Percentiles rank a stretch among this genome's conserved stretches.
phyloP scores from a whole-genome alignment of 1,140 invertebrate genomes.

The Vanessa tameamea region DNA sequence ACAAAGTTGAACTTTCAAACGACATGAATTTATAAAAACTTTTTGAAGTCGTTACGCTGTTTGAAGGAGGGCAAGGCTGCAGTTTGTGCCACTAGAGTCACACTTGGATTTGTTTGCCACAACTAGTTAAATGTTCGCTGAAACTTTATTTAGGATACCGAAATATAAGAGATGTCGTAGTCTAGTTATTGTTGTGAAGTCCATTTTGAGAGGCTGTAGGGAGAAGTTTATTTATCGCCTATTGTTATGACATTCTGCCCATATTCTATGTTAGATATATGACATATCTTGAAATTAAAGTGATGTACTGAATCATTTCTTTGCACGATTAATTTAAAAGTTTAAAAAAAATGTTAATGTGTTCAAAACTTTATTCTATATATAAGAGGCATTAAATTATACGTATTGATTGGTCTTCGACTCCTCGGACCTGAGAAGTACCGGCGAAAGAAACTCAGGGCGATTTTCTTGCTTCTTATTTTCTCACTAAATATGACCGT shows the following conservation, averaged over 20 bases:
- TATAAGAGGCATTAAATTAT: no score
- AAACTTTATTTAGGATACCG: slow-evolving; percentile 69
- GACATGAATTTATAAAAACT: slow-evolving; percentile 54
- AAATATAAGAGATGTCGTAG: slow-evolving; percentile 62
- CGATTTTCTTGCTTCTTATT: no score
- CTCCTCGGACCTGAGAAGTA: no score
- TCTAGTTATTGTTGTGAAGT: slow-evolving; percentile 68
- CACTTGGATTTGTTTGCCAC: slow-evolving; percentile 63
- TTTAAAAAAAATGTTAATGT: no score
- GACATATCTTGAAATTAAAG: no score
- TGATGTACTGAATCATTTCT: no score
- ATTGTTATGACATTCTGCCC: slow-evolving; percentile 26
- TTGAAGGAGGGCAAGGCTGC: slow-evolving; percentile 53
- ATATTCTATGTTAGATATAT: slow-evolving; percentile 6
- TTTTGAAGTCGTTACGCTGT: slow-evolving; percentile 64
- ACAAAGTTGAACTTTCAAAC: slow-evolving; percentile 24
- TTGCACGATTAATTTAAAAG: no score
- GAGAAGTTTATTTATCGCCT: slow-evolving; percentile 29
- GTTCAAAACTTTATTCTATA: no score
- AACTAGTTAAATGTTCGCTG: slow-evolving; percentile 76
- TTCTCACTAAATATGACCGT: no score
- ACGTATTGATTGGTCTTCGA: no score
- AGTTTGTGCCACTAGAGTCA: slow-evolving; percentile 64
- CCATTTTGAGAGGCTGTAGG: slow-evolving; percentile 42
- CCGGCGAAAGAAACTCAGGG: no score